Evolutionary conservation across 2,797 vertebrate species (phyloP), one percentile per base, ranked within the genome.

Genomic region (Melanogrammus aeglefinus): DNA sequence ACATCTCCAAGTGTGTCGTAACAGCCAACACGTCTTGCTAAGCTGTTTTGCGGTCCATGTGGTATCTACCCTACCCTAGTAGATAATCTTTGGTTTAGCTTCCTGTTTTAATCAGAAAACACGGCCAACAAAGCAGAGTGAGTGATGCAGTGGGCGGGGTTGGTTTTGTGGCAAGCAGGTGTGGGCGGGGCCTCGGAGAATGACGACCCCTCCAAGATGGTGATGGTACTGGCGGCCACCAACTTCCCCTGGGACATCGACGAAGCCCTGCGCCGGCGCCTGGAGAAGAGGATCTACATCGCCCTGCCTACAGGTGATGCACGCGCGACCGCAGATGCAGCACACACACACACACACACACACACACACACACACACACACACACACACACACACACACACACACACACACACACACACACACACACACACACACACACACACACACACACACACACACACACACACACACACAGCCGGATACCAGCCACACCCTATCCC

Each of bases 181-280:
- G 97, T 99, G 6, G 97, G 97, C 29, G 97, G 97, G 77, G 94
- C 96, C 39, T 86, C 95, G 84, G 97, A 99, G 88, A 98, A 95
- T 0, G 97, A 99, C 3, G 98, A 99, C 88, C 98, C 98, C 73
- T 98, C 96, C 72, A 99, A 96, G 91, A 99, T 99, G 97, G 98
- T 99, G 76, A 99, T 99, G 97, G 98, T 99, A 18, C 91, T 99
- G 78, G 97, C 97, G 44, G 98, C 98, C 76, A 99, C 98, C 72
- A 99, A 99, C 93, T 99, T 99, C 90, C 98, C 98, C 0, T 99
- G 98, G 98, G 98, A 99, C 90, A 99, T 99, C 0, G 97, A 99
- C 4, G 98, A 99, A 90, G 98, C 98, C n/a, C 83, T 99, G 79
- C 89, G 97, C 39, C 95, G 98, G 12, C 95, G 98, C 74, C 92